Base-by-base conservation (phyloP, 1,140 invertebrate species). In the Alviniconcha marisindica region DNA sequence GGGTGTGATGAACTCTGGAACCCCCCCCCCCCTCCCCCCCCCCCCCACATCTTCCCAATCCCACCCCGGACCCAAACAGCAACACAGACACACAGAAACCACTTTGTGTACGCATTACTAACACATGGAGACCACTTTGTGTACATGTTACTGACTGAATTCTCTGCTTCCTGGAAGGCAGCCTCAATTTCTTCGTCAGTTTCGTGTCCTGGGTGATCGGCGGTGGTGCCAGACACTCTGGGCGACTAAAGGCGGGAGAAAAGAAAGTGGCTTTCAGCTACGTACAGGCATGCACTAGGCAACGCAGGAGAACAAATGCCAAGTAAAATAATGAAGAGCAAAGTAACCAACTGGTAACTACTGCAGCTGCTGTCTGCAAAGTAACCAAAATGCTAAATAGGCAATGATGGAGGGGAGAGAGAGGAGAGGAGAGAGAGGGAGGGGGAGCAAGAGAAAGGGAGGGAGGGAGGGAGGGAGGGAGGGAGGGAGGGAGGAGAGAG, bases 171-270 rank as follows among this genome's bases (percentile, higher is more conserved):
- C 66, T 82, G 80, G 77, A 88, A 89, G 24, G 87, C 87, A 18
- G 88, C 84, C 73, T 90, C 89, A 44, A 90, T 87, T 69, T 89
- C 88, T 40, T 89, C 89, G 78, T 90, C 89, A 38, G 87, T 86
- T 31, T 86, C 85, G 15, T 83, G 71, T 33, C 83, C 85, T 33
- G 69, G 44, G 51, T 81, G 69, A 28, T 84, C 83, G 15, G 33
- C 66, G 24, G 33, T 71, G 44, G 28, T 63, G 24, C 60, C 77
- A 14, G 74, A 28, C 15, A 77, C 60, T 42, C 54, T 79, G 28
- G 60, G 51, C 15, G 78, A 80, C 78, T 66, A 60, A 21, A 66
- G 31, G 54, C 12, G 31, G 40, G 4, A 77, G 42, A 28, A 10
- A 71, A 15, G 28, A 33, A 40, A 38, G 33, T 28, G 4, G 24